Percentiles rank a stretch among this genome's conserved stretches.
These are phyloP conservation scores for Sebastes taczanowskii DNA, from an alignment of 2,797 vertebrate genomes.

Conservation along the genomic window DNA sequence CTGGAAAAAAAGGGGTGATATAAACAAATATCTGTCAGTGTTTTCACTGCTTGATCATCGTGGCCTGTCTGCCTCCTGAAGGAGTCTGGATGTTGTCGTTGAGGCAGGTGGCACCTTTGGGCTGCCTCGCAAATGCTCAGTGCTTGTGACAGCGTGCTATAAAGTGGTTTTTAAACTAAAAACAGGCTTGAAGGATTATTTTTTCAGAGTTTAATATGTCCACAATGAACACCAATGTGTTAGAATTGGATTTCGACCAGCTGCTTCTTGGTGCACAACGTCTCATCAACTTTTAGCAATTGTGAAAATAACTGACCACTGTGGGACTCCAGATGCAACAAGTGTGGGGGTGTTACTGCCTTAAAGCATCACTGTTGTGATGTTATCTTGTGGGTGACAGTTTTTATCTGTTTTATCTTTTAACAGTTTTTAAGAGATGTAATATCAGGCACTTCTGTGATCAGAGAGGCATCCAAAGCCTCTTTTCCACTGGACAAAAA, in stretches of 20 bases:
- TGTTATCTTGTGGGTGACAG: neutral
- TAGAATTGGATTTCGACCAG: neutral
- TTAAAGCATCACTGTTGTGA: slow-evolving; percentile 1
- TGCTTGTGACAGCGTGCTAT: neutral
- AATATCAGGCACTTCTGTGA: slow-evolving; percentile 7
- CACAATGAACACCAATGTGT: neutral
- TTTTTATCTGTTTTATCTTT: too few relatives aligned
- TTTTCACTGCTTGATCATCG: slow-evolving; percentile 1
- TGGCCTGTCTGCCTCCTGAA: neutral
- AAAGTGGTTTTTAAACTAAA: neutral
- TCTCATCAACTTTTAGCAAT: neutral
- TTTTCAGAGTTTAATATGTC: neutral
- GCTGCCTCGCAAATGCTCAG: neutral
- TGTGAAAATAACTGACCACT: slow-evolving; percentile 4
- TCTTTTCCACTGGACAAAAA: neutral
- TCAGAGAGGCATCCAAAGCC: neutral
- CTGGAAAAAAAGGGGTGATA: neutral
- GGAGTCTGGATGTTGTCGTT: slow-evolving; percentile 43
- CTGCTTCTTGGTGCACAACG: neutral
- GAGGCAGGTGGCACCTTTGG: neutral
- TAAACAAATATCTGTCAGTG: neutral
- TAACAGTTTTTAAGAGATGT: slow-evolving; percentile 6
- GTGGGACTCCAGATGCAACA: slow-evolving; percentile 13
- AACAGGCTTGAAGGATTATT: neutral
- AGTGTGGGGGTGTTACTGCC: slow-evolving; percentile 13